Base-by-base conservation (phyloP, 2,888 invertebrate genomes). In the Drosophila eohydei region DNA sequence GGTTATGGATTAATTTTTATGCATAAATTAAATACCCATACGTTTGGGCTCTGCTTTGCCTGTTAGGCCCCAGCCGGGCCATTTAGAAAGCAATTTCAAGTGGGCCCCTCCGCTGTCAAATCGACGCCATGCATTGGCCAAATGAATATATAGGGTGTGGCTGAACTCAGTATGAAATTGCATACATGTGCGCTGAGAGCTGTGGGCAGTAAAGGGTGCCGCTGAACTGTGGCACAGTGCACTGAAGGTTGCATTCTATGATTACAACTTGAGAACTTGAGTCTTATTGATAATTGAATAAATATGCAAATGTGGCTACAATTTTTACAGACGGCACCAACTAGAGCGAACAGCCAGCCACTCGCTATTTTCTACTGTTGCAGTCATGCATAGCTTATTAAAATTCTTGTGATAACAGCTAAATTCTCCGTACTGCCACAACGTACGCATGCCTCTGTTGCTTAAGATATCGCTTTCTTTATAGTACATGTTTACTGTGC, bases 1-100 rank as follows among this genome's bases (percentile, higher is more conserved):
- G 86, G 88, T 86, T 87, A 88, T 88, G 88, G 88, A 88, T 87
- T 87, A 88, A 87, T 85, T 85, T 78, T 75, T 81, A 80, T 87
- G 88, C 86, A 88, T 88, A 88, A 88, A 88, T 87, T 87, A 86
- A 85, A 86, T 81, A 75, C 57, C 86, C 79, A 86, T 87, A 80
- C 78, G 71, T 68, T 80, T 62, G 66, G 43, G 62, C 59, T 58
- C 38, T 58, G 61, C 44, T 63, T 46, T 43, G 63, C 59, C 61
- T 51, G 61, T 28, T 54, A 28, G 55, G 59, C 76, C 71, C 65
- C 71, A 76, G 63, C 61, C 54, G 21, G 62, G 41, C 54, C 66
- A 84, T 84, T 87, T 85, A 85, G 84, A 85, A 85, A 85, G 84
- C 84, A 68, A 82, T 87, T 84, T 84, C 87, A 82, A 84, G 84